These are phyloP conservation scores for Microcebus lehilahytsara DNA, from an alignment of 2,113 vertebrate species.

Conservation along the genomic window DNA sequence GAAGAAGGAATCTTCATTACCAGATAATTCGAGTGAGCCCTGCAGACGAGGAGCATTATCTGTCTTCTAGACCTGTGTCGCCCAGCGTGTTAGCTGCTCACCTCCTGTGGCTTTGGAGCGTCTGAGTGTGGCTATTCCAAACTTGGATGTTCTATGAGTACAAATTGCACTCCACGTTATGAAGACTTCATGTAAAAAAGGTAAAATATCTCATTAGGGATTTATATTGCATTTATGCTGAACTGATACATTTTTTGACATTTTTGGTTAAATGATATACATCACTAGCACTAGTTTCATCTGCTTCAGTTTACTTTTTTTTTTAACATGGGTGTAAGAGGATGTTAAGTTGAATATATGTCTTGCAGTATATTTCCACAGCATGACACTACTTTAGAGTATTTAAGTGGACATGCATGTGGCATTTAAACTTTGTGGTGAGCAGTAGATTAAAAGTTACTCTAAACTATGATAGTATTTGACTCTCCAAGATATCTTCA, in stretches of 20 bases:
- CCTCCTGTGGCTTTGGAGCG: background rate
- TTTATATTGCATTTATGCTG: background rate
- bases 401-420: background rate
- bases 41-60: background rate
- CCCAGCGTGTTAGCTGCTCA: background rate
- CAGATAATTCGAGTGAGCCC: background rate
- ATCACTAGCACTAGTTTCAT: background rate
- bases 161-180: background rate
- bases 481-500: background rate
- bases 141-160: accelerated
- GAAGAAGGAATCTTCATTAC: background rate
- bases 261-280: background rate
- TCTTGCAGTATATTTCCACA: background rate
- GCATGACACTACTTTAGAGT: background rate
- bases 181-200: background rate
- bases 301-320: background rate
- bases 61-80: background rate
- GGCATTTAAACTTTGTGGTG: background rate
- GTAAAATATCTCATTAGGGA: background rate
- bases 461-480: background rate
- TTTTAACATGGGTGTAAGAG: background rate
- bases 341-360: background rate
- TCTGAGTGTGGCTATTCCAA: background rate
- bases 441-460: background rate
- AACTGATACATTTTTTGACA: background rate